Evolutionary conservation across 2,888 invertebrate genomes (phyloP).

Genomic region (Trypoxylon attenuatum): DNA sequence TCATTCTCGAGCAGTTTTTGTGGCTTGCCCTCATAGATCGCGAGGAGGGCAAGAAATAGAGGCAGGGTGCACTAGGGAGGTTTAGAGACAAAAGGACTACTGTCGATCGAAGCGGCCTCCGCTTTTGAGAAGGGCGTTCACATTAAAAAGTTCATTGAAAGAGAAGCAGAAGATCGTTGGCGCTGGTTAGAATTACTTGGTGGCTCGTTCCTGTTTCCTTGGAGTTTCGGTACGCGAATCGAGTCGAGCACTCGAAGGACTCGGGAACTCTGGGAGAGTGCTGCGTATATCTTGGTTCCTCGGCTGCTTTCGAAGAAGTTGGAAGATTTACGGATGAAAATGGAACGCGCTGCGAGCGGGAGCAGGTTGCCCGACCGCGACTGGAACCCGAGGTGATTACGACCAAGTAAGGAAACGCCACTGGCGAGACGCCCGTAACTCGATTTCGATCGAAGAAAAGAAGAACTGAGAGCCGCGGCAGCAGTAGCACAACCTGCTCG

Average conservation of each 20-base stretch:
- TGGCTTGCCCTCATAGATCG: background rate
- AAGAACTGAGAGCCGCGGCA: slow-evolving; percentile 18
- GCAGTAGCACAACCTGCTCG: too few species aligned
- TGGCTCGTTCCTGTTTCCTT: slow-evolving; percentile 46
- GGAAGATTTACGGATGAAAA: slow-evolving; percentile 40
- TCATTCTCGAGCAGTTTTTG: slow-evolving; percentile 20
- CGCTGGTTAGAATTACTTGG: slow-evolving; percentile 47
- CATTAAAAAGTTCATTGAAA: too few species aligned
- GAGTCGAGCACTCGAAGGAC: too few species aligned
- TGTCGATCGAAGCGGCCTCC: slow-evolving; percentile 24
- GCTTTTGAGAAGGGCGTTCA: too few species aligned
- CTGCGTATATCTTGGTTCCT: slow-evolving; percentile 2
- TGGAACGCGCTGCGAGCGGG: slow-evolving; percentile 21
- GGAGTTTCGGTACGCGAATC: too few species aligned
- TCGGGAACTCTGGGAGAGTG: slow-evolving; percentile 23
- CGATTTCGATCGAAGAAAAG: slow-evolving; percentile 45
- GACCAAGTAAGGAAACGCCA: slow-evolving; percentile 34
- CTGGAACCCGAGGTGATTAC: slow-evolving; percentile 26
- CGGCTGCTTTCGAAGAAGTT: slow-evolving; percentile 35
- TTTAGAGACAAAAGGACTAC: slow-evolving; percentile 5
- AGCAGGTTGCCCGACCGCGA: slow-evolving; percentile 20
- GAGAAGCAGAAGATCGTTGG: slow-evolving; percentile 46
- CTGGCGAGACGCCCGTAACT: slow-evolving; percentile 42
- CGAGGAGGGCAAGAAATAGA: background rate
- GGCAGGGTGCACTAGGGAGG: background rate